Base-by-base conservation (phyloP, 2,888 invertebrate species). In the Nezara viridula region DNA sequence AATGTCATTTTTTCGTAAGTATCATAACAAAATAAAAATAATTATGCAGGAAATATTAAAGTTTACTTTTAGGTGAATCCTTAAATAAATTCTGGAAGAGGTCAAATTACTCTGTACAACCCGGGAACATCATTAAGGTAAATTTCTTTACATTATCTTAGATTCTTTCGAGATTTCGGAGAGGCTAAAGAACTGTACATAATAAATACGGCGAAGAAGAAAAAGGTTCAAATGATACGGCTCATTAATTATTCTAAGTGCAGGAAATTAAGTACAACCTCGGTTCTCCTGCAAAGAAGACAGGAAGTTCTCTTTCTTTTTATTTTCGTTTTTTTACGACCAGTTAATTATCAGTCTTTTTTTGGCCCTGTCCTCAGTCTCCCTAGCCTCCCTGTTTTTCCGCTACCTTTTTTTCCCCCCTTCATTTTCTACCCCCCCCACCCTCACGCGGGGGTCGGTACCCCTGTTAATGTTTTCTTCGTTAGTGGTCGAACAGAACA, bases 281-380 rank as follows among this genome's bases (percentile, higher is more conserved):
- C 81, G 81, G 81, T 40, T 21, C 81, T 81, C 12, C 44, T 81
- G 10, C 40, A 81, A 81, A 44, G 81, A 81, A 81, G 81, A 44
- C 40, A 81, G 81, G 81, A 81, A 40, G 81, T 44, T 44, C 44
- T 5, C 40, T 24, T 40, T 24, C 81, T 81, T 81, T 81, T 81
- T 81, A 44, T 81, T 44, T 40, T 81, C 24, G 1, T 44, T 44
- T 81, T 66, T 81, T 81, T 81, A 81, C 24, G 81, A 81, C 81
- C 81, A 81, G 77, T 81, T 81, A 81, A 81, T 81, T 81, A 81
- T 44, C 81, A 81, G 40, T 44, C 81, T 81, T 81, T 77, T 44
- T 81, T 81, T 44, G 81, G 81, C 24, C 44, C 40, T 81, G 40
- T 81, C 81, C 81, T 81, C 32, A 24, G 40, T 19, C 37, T 21